These are phyloP conservation scores for Meles meles DNA, from an alignment of 2,113 vertebrate genomes.

Conservation along the genomic window DNA sequence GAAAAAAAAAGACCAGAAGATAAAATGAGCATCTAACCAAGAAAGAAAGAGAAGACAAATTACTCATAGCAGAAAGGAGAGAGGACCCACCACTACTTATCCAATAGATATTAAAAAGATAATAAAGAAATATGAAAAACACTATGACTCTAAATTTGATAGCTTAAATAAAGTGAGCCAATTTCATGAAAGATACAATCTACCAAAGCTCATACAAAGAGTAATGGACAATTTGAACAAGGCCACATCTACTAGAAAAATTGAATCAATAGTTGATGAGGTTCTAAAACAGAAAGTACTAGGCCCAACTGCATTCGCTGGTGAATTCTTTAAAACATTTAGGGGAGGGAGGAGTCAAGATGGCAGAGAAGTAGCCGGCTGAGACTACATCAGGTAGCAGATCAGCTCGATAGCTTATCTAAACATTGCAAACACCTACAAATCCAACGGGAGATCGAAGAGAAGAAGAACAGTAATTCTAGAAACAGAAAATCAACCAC, in stretches of 20 bases:
- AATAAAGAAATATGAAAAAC: neutral
- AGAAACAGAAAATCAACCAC: no score
- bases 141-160: neutral
- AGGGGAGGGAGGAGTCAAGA: no score
- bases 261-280: neutral
- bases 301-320: neutral
- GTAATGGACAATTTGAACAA: neutral
- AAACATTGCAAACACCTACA: no score
- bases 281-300: neutral
- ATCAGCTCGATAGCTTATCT: no score
- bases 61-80: neutral
- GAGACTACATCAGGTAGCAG: no score
- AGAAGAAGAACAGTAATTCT: no score
- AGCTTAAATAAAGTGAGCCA: neutral
- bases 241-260: neutral
- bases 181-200: neutral
- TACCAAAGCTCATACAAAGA: neutral
- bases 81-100: neutral
- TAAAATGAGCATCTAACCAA: neutral
- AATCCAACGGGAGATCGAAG: no score
- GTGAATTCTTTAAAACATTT: neutral
- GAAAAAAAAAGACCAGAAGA: neutral
- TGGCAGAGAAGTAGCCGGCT: no score
- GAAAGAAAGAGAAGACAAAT: neutral
- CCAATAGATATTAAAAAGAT: neutral